phyloP scores from a whole-genome alignment of 2,113 vertebrate species.

The Agapornis roseicollis region DNA sequence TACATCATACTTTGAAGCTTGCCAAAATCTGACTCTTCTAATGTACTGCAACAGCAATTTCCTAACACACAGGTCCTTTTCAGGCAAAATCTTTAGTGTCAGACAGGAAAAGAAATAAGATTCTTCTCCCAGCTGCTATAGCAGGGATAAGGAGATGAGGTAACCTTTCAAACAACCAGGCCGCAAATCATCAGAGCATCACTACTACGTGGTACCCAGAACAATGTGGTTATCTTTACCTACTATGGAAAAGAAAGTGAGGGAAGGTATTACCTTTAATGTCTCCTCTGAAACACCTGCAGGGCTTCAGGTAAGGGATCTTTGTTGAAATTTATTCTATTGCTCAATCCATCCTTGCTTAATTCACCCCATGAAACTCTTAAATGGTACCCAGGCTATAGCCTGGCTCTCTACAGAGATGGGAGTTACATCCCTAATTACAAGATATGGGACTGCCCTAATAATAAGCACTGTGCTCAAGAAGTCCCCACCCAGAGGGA shows the following conservation, averaged over 20 bases:
- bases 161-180: neutral
- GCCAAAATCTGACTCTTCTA: conserved; percentile 46
- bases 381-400: conserved; percentile 15
- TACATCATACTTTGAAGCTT: conserved; percentile 41
- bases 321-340: conserved; percentile 6
- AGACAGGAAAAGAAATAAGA: neutral
- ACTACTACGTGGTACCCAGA: neutral
- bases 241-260: neutral
- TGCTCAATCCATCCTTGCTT: conserved; percentile 1
- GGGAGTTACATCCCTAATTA: conserved; percentile 59
- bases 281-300: neutral
- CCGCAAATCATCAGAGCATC: neutral
- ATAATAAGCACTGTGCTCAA: conserved; percentile 38
- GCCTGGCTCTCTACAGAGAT: conserved; percentile 32
- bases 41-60: conserved; percentile 15
- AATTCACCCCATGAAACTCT: conserved; percentile 52
- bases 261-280: neutral
- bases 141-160: neutral
- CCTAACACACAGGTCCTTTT: neutral
- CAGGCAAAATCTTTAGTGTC: neutral
- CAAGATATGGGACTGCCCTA: conserved; percentile 30
- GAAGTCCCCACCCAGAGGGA: conserved; percentile 29
- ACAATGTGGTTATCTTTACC: neutral
- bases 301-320: conserved; percentile 5
- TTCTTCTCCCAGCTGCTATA: neutral